Conservation (phyloP, 2,888 invertebrate genomes). For the Pegoplata infirma region DNA sequence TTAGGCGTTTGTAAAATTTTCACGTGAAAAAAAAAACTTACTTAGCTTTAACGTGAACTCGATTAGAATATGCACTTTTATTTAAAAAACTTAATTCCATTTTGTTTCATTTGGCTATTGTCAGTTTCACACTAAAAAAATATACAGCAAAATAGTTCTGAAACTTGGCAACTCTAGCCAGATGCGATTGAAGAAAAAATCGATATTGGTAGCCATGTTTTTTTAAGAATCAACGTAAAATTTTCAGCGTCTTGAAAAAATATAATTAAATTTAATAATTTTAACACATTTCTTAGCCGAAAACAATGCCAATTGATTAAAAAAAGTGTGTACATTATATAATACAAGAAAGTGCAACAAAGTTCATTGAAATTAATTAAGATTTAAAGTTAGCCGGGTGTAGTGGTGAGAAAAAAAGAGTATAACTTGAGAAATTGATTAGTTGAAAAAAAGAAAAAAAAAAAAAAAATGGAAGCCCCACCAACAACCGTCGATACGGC, state of each 20-base stretch:
- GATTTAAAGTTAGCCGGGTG: slow-evolving; percentile 46
- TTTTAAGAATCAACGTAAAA: slow-evolving; percentile 49
- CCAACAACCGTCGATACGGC: slow-evolving; percentile 69
- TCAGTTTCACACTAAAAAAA: background rate
- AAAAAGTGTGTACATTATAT: slow-evolving; percentile 14
- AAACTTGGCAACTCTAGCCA: background rate
- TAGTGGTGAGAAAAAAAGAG: background rate
- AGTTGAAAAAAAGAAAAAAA: too few species aligned
- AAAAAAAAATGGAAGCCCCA: slow-evolving; percentile 71
- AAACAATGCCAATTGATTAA: slow-evolving; percentile 27
- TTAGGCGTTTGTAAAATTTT: too few species aligned
- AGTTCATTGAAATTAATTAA: slow-evolving; percentile 35
- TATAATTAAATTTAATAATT: slow-evolving; percentile 2
- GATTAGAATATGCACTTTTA: too few species aligned
- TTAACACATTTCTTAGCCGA: background rate
- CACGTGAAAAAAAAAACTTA: too few species aligned
- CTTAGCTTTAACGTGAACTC: too few species aligned
- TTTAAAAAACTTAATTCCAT: too few species aligned
- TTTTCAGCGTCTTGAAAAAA: slow-evolving; percentile 44
- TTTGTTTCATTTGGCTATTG: background rate
- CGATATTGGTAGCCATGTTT: slow-evolving; percentile 59
- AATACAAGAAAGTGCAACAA: slow-evolving; percentile 3
- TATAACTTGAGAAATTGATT: slow-evolving; percentile 38
- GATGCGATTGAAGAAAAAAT: slow-evolving; percentile 35
- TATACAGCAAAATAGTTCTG: background rate